Evolutionary conservation across 92 coral and sea anemone genomes (phyloP).

Genomic region (Zoanthus sansibaricus): DNA sequence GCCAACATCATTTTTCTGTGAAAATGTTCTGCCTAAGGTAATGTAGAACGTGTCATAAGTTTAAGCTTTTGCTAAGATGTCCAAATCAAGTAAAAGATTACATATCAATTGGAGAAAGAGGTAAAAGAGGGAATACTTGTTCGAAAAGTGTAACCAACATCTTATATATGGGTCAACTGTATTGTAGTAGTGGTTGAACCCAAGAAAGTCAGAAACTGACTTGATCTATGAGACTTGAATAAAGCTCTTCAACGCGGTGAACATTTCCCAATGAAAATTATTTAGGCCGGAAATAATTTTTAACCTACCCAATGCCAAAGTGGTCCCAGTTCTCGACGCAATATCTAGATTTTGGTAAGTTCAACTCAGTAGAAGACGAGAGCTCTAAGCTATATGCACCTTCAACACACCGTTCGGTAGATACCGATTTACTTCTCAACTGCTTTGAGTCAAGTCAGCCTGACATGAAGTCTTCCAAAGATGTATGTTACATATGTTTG

Average conservation of each 20-base stretch:
- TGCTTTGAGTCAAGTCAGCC: conserved; percentile 17
- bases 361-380: neutral
- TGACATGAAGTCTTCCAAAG: conserved; percentile 1
- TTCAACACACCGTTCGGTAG: conserved; percentile 14
- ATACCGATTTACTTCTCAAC: conserved; percentile 20
- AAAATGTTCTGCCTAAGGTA: conserved; percentile 55
- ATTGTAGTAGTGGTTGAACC: neutral
- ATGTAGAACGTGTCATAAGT: conserved; percentile 50
- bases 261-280: conserved; percentile 43
- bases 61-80: conserved; percentile 55
- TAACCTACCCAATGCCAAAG: conserved; percentile 46
- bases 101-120: neutral
- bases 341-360: conserved; percentile 38
- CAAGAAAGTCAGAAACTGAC: neutral
- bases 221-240: conserved; percentile 23
- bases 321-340: conserved; percentile 47
- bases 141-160: conserved; percentile 2
- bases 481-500: conserved; percentile 27
- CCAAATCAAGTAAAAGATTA: conserved; percentile 46
- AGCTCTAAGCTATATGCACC: neutral
- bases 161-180: conserved; percentile 17
- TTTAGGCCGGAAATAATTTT: conserved; percentile 30
- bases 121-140: conserved; percentile 3
- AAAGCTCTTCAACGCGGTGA: conserved; percentile 4
- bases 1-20: conserved; percentile 6